Evolutionary conservation across 2,888 invertebrate species (phyloP), one percentile per base, ranked within the genome.

Genomic region (Tinea semifulvella): DNA sequence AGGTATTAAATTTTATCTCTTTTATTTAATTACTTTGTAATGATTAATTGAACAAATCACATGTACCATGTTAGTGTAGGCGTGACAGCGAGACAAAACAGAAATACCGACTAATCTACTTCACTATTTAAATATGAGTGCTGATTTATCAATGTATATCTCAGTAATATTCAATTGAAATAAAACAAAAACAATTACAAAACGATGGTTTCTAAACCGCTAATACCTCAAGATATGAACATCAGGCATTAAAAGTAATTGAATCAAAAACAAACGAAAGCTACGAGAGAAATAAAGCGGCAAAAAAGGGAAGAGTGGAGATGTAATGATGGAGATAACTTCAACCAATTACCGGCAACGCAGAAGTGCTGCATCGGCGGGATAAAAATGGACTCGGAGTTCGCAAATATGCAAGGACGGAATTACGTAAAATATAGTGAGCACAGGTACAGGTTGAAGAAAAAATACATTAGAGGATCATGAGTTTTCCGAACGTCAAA

Each of bases 241-340:
- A 55, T 52, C 50, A 57, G 56, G 60, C 62, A 65, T 70, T 71
- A 73, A 70, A 71, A 68, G 65, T 70, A 76, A 74, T 75, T 74
- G 74, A 76, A 74, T 72, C 62, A 70, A 75, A 77, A 75, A 75
- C 76, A 75, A 75, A 72, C 65, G 67, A 66, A 68, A 68, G 68
- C 63, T 58, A 63, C 60, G 57, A 31, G 61, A 56, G 58, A 64
- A 65, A 68, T 71, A 40, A 74, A 58, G 58, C 55, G 51, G 63
- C 60, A 63, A 69, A 71, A 68, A 71, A 68, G 63, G 63, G 63
- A 67, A 68, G 60, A 71, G 64, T 66, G 65, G 65, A 70, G 80
- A 80, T 80, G 76, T 79, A 79, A 80, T 77, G 79, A 74, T 63
- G 65, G 61, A 76, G 80, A 80, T 80, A 80, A 72, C 66, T 74